Evolutionary conservation across 2,797 vertebrate species (phyloP).

Genomic region (Protonibea diacanthus): DNA sequence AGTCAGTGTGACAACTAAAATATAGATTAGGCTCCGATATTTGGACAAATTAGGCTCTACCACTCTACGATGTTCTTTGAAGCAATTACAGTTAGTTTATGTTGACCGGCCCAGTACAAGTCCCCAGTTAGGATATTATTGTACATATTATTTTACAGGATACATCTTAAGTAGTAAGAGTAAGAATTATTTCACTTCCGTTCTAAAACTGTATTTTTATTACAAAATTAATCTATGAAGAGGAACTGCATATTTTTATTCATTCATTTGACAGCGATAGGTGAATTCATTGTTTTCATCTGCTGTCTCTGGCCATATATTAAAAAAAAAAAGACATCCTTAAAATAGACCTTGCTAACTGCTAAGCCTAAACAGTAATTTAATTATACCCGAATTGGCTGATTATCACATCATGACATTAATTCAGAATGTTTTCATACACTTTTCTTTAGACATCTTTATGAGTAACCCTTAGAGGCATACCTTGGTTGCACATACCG

Average conservation of each 20-base stretch:
- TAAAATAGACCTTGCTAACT: conserved; percentile 7
- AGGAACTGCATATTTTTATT: background rate
- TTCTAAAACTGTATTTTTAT: background rate
- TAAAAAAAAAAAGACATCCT: background rate
- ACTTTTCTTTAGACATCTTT: conserved; percentile 1
- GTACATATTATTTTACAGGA: background rate
- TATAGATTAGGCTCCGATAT: background rate
- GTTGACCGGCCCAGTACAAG: background rate
- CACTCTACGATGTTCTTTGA: background rate
- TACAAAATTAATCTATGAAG: background rate
- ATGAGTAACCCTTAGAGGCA: background rate
- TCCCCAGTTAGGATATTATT: background rate
- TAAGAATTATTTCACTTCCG: too few species aligned
- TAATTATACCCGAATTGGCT: background rate
- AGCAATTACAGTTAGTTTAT: background rate
- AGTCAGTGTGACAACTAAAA: background rate
- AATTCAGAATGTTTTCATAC: background rate
- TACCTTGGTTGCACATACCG: background rate
- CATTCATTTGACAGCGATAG: background rate
- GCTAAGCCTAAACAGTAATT: conserved; percentile 13
- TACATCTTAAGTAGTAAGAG: background rate
- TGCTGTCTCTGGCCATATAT: background rate
- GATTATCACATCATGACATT: conserved; percentile 11
- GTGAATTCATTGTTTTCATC: background rate
- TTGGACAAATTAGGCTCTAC: background rate